Evolutionary conservation across 1,140 invertebrate species (phyloP).

Genomic region (Bursaphelenchus mucronatus): DNA sequence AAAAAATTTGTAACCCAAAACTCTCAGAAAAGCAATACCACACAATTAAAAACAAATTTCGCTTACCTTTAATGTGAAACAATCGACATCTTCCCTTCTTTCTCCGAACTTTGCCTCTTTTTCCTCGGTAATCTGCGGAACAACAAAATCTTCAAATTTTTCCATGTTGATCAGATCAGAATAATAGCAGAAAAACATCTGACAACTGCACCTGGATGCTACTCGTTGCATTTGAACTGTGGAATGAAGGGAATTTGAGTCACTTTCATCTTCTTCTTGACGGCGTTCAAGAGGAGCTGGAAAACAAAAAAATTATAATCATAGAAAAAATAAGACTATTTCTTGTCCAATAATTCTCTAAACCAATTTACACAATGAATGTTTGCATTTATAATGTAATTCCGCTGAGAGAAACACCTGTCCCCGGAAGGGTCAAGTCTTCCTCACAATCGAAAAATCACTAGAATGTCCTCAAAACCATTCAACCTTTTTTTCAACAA

Average conservation of each 20-base stretch:
- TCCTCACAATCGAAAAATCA: too few species aligned
- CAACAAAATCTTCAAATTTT: slow-evolving; percentile 66
- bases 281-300: slow-evolving; percentile 11
- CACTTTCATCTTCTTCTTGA: background rate
- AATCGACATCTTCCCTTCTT: slow-evolving; percentile 76
- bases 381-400: too few species aligned
- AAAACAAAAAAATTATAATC: slow-evolving; percentile 19
- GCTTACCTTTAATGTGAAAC: slow-evolving; percentile 78
- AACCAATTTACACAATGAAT: too few species aligned
- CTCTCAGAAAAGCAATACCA: too few species aligned
- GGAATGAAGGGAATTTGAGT: slow-evolving; percentile 8
- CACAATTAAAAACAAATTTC: too few species aligned
- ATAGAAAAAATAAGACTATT: too few species aligned
- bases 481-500: too few species aligned
- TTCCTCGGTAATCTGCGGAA: slow-evolving; percentile 29
- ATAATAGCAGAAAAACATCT: slow-evolving; percentile 94
- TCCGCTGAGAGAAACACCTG: too few species aligned
- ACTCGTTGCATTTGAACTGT: slow-evolving; percentile 80
- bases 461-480: too few species aligned
- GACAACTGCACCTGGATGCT: slow-evolving; percentile 90
- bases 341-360: too few species aligned
- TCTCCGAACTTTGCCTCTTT: slow-evolving; percentile 48
- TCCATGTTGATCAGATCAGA: slow-evolving; percentile 75
- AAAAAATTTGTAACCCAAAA: too few species aligned
- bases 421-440: too few species aligned